These are phyloP conservation scores for Drosophila erecta DNA, from an alignment of 1,140 invertebrate genomes.

Conservation along the genomic window DNA sequence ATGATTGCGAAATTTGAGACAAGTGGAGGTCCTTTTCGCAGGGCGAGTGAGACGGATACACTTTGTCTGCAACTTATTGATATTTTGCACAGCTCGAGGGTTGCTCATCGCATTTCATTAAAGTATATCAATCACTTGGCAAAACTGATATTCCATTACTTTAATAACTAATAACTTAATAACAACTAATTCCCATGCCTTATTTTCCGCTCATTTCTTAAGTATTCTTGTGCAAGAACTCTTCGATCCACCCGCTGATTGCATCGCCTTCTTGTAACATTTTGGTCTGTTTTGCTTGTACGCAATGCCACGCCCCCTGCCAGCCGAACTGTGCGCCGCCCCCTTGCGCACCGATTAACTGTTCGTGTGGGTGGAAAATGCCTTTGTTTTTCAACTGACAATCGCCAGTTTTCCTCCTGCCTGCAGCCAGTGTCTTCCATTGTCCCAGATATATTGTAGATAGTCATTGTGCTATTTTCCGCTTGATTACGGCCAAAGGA, in stretches of 20 bases:
- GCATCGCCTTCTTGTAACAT: conserved; percentile 71
- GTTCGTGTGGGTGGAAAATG: conserved; percentile 43
- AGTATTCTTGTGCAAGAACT: background rate
- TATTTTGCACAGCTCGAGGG: conserved; percentile 53
- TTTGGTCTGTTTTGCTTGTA: conserved; percentile 80
- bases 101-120: background rate
- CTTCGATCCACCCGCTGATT: background rate
- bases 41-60: conserved; percentile 56
- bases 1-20: conserved; percentile 17
- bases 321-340: conserved; percentile 2
- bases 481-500: conserved; percentile 79
- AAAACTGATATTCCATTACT: no score
- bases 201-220: no score
- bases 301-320: conserved; percentile 35
- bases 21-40: conserved; percentile 1
- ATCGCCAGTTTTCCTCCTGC: conserved; percentile 55
- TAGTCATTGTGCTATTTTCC: conserved; percentile 83
- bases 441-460: conserved; percentile 79
- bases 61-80: conserved; percentile 78
- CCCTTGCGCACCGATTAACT: conserved; percentile 57
- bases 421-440: conserved; percentile 47
- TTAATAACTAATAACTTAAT: no score
- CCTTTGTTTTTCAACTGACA: conserved; percentile 74
- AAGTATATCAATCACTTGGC: no score
- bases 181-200: no score